Percentiles rank a stretch among this genome's conserved stretches.
Conservation (phyloP, 2,113 vertebrate genomes). For the human (Homo sapiens) region GRCh38 chr1:22283501-22284000, state of each 20-base stretch:
- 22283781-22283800: neutral
- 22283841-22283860: neutral
- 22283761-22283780: neutral
- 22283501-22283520: neutral
- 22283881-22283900: neutral
- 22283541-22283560: neutral
- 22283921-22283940: neutral
- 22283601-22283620: fast-evolving
- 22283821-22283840: neutral
- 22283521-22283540: fast-evolving
- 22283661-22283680: neutral
- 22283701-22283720: neutral
- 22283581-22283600: neutral
- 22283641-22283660: neutral
- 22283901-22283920: neutral
- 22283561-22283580: neutral
- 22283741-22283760: neutral
- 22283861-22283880: neutral
- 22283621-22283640: neutral
- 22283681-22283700: neutral
- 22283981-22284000: neutral
- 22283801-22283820: neutral
- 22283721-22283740: neutral
- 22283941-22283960: neutral
- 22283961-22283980: no score